phyloP scores from a whole-genome alignment of 2,113 vertebrate genomes.

The Setophaga petechia region DNA sequence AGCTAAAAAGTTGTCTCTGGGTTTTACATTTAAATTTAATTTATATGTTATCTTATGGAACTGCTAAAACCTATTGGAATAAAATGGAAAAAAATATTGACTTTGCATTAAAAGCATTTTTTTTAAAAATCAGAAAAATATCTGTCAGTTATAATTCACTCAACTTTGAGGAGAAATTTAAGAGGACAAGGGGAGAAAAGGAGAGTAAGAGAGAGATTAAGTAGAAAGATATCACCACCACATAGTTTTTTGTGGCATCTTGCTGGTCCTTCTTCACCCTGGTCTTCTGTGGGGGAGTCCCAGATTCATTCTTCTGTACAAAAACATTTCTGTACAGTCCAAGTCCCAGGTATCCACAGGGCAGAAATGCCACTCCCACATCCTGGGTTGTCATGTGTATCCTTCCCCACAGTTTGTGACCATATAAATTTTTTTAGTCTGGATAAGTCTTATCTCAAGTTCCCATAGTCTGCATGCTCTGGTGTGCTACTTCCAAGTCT shows the following conservation, averaged over 20 bases:
- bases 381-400: neutral
- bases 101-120: neutral
- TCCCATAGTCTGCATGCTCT: neutral
- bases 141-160: neutral
- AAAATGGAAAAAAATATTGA: neutral
- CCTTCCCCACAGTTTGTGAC: neutral
- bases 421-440: neutral
- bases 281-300: neutral
- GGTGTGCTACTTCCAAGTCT: neutral
- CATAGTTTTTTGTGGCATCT: rapidly evolving
- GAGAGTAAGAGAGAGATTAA: neutral
- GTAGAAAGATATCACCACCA: neutral
- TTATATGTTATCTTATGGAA: neutral
- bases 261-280: neutral
- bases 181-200: neutral
- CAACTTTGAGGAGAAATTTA: neutral
- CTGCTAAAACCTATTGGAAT: neutral
- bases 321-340: neutral
- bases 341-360: neutral
- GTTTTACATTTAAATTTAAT: neutral
- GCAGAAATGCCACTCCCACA: neutral
- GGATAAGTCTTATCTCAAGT: neutral
- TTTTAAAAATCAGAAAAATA: neutral
- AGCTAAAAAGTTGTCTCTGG: neutral
- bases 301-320: neutral